A percentile compares a stretch with the other conserved stretches of the same genome.
These are phyloP conservation scores for Solea solea DNA, from an alignment of 2,113 vertebrate genomes.

Conservation along the genomic window DNA sequence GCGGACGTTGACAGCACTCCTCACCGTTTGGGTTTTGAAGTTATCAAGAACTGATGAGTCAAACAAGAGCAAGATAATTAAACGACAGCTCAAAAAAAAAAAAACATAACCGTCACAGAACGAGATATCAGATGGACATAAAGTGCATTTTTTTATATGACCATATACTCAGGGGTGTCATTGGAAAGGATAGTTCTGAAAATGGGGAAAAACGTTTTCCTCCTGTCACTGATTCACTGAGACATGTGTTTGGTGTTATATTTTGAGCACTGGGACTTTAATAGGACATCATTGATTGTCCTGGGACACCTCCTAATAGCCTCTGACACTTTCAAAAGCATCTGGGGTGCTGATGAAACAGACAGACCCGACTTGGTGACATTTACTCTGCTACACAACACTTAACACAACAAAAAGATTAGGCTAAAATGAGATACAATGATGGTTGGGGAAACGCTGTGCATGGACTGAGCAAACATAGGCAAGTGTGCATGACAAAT, in stretches of 20 bases:
- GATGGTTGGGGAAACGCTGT: background rate
- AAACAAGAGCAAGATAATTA: conserved; percentile 33
- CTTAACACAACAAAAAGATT: conserved; percentile 49
- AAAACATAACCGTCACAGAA: background rate
- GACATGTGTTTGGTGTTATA: conserved; percentile 50
- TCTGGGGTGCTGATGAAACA: conserved; percentile 61
- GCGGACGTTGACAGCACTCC: conserved; percentile 90
- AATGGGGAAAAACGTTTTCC: conserved; percentile 18
- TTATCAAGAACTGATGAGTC: conserved; percentile 86
- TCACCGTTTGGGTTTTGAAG: conserved; percentile 85
- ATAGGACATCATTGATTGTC: conserved; percentile 56
- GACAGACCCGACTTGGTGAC: conserved; percentile 51
- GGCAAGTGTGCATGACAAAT: conserved; percentile 60
- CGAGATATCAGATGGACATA: background rate
- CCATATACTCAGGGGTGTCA: conserved; percentile 6
- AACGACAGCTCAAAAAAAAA: background rate
- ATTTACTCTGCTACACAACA: conserved; percentile 30
- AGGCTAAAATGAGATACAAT: conserved; percentile 54
- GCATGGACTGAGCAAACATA: conserved; percentile 46
- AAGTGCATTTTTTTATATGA: background rate
- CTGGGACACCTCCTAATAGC: conserved; percentile 52
- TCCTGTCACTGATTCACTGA: conserved; percentile 34
- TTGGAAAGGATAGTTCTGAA: conserved; percentile 34
- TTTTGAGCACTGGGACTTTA: conserved; percentile 53
- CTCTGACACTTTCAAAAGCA: conserved; percentile 53